Percentiles rank a stretch among this genome's conserved stretches.
These are phyloP conservation scores for Bufo bufo DNA, from an alignment of 2,113 vertebrate species.

Conservation along the genomic window DNA sequence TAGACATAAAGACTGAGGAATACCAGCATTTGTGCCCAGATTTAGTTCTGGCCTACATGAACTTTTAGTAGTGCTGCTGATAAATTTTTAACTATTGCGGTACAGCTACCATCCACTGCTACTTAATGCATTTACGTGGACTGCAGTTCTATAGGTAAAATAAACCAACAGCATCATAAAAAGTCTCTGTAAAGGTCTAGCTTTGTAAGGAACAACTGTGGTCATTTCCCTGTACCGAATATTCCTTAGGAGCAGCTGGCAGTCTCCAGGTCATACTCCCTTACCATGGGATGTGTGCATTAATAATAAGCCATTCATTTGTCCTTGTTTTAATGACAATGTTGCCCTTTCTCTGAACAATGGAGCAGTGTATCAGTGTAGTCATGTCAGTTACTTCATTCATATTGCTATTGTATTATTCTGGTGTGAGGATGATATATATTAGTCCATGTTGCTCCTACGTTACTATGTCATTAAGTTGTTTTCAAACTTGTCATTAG, in stretches of 20 bases:
- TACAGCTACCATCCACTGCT: no score
- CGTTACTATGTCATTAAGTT: constrained; percentile 35
- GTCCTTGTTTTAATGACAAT: constrained; percentile 9
- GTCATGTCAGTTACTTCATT: neutral
- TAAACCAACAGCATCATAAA: no score
- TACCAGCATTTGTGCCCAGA: neutral
- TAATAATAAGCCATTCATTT: neutral
- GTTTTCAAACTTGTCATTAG: constrained; percentile 40
- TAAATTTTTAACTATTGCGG: no score
- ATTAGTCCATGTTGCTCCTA: neutral
- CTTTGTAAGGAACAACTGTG: neutral
- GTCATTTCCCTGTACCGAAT: neutral
- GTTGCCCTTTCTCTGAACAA: neutral
- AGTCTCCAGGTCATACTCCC: neutral
- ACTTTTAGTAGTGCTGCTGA: no score
- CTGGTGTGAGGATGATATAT: neutral
- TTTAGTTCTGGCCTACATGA: neutral
- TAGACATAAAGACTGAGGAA: neutral
- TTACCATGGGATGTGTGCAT: neutral
- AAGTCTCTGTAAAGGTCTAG: no score
- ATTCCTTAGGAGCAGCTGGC: neutral
- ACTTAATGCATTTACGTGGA: no score
- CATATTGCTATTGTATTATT: neutral
- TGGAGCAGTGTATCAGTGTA: neutral
- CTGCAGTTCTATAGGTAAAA: no score